Conservation (phyloP, 2,888 invertebrate genomes). For the Leptinotarsa haldemani region DNA sequence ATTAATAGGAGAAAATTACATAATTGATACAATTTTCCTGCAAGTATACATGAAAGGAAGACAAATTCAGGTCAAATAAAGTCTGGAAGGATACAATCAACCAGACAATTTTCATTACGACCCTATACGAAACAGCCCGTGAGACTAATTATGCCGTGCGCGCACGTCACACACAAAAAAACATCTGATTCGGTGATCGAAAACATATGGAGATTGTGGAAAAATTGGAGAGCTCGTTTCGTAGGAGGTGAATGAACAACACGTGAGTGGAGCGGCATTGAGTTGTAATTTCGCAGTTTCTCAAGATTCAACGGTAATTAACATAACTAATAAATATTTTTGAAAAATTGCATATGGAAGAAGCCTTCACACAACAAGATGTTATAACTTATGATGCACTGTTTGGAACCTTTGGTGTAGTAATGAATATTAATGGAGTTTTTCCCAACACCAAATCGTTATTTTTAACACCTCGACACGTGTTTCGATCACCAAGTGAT, state of each 20-base stretch:
- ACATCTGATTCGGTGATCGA: slow-evolving; percentile 13
- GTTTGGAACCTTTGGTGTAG: no score
- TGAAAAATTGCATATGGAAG: no score
- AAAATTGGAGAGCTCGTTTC: background rate
- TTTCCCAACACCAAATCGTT: no score
- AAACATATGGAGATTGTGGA: background rate
- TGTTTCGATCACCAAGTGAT: no score
- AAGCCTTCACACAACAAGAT: no score
- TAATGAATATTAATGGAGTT: no score
- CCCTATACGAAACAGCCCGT: slow-evolving; percentile 11
- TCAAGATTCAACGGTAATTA: no score
- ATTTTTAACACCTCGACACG: no score
- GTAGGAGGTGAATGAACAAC: background rate
- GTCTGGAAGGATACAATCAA: slow-evolving; percentile 24
- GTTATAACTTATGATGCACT: no score
- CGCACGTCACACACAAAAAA: background rate
- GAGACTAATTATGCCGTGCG: slow-evolving; percentile 11
- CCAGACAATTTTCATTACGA: slow-evolving; percentile 26
- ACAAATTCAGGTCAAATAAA: slow-evolving; percentile 25
- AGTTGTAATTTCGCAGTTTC: background rate
- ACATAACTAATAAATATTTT: no score
- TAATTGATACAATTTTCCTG: slow-evolving; percentile 23
- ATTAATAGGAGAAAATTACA: slow-evolving; percentile 21
- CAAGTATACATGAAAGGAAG: slow-evolving; percentile 17
- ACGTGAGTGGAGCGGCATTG: background rate